Conservation (phyloP, 2,797 vertebrate genomes). For the Poeciliopsis gracilis region DNA sequence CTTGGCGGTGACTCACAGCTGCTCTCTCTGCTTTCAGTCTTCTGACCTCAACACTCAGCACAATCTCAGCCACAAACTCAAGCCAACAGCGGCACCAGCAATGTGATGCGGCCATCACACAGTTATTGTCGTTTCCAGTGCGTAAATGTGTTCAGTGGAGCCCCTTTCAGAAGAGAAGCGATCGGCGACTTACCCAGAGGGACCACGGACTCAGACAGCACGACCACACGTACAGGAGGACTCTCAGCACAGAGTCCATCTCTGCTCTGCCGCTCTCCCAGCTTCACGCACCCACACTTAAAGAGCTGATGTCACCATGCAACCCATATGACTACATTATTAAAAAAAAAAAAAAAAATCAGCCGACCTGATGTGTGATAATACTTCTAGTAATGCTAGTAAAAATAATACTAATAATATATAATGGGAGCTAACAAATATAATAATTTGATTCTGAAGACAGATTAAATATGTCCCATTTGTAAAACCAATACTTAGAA, state of each 20-base stretch:
- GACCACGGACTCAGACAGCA: constrained; percentile 44
- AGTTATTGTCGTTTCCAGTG: neutral
- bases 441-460: too few relatives aligned
- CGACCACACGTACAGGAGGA: constrained; percentile 62
- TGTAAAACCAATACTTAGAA: too few relatives aligned
- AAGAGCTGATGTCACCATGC: constrained; percentile 50
- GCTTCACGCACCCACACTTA: constrained; percentile 37
- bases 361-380: neutral
- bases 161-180: neutral
- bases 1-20: constrained; percentile 59
- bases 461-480: too few relatives aligned
- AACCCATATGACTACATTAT: constrained; percentile 8
- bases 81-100: constrained; percentile 8
- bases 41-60: constrained; percentile 55
- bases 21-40: constrained; percentile 43
- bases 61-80: constrained; percentile 2
- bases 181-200: constrained; percentile 66
- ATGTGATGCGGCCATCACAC: neutral
- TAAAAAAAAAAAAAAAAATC: neutral
- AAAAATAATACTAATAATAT: neutral
- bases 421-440: neutral
- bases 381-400: neutral
- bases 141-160: constrained; percentile 7
- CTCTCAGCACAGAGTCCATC: constrained; percentile 63
- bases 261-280: constrained; percentile 41